Percentiles rank a stretch among this genome's conserved stretches.
These are phyloP conservation scores for Spicauda simplicius DNA, from an alignment of 2,888 invertebrate genomes.

Conservation along the genomic window DNA sequence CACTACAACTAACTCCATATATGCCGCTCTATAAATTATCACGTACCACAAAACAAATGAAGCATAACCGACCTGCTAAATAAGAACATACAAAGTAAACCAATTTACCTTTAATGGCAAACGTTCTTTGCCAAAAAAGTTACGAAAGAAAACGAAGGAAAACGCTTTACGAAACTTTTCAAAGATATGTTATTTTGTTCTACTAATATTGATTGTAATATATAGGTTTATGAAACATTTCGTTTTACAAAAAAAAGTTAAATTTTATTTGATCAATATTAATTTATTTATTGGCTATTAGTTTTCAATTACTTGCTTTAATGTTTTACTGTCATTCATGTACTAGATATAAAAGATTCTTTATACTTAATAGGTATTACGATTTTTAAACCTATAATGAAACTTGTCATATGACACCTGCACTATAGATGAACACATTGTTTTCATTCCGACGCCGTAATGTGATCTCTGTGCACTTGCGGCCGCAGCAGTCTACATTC, in stretches of 20 bases:
- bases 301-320: too few relatives aligned
- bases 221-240: too few relatives aligned
- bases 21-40: slow-evolving; percentile 7
- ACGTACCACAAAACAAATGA: slow-evolving; percentile 12
- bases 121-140: background rate
- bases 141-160: too few relatives aligned
- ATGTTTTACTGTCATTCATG: too few relatives aligned
- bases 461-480: slow-evolving; percentile 61
- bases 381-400: background rate
- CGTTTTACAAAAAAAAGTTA: too few relatives aligned
- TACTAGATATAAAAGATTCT: too few relatives aligned
- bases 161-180: too few relatives aligned
- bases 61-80: background rate
- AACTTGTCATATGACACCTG: slow-evolving; percentile 42
- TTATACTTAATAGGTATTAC: too few relatives aligned
- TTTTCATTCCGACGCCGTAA: slow-evolving; percentile 68
- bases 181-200: too few relatives aligned
- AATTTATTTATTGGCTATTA: too few relatives aligned
- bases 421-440: slow-evolving; percentile 62
- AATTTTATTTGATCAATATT: too few relatives aligned
- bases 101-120: background rate
- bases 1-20: slow-evolving; percentile 21
- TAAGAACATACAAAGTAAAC: background rate
- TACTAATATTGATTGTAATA: too few relatives aligned
- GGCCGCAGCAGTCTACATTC: slow-evolving; percentile 46